Percentiles rank a stretch among this genome's conserved stretches.
phyloP scores from a whole-genome alignment of 2,888 invertebrate genomes.

The Macrophya alboannulata region DNA sequence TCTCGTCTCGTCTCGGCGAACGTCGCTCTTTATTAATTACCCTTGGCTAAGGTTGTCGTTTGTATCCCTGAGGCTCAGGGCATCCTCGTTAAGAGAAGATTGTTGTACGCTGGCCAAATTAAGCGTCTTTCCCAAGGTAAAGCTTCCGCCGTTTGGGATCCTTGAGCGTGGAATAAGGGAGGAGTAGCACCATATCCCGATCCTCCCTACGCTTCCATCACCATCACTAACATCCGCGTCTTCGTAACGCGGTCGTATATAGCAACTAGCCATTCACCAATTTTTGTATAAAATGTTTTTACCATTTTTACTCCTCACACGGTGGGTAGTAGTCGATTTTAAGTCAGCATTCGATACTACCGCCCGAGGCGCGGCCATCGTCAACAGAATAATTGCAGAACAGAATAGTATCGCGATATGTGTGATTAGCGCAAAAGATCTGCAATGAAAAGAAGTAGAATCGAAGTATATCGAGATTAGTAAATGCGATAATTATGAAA shows the following conservation, averaged over 20 bases:
- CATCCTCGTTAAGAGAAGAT: constrained; percentile 43
- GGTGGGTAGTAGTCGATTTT: background rate
- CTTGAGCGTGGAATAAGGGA: background rate
- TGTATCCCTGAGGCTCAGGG: constrained; percentile 39
- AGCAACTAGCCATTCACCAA: background rate
- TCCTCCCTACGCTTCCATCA: background rate
- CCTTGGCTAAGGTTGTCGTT: constrained; percentile 50
- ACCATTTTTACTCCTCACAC: background rate
- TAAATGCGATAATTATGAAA: no score
- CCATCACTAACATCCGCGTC: background rate
- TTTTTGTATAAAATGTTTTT: background rate
- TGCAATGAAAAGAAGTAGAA: no score
- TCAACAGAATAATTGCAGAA: background rate
- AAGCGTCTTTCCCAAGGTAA: constrained; percentile 5
- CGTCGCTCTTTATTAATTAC: constrained; percentile 45
- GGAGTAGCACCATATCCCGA: background rate
- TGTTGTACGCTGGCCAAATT: constrained; percentile 46
- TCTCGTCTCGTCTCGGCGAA: constrained; percentile 30
- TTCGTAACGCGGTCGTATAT: background rate
- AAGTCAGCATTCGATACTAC: background rate
- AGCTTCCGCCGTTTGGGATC: background rate
- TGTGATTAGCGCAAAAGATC: no score
- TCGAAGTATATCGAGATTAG: no score
- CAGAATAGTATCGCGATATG: no score
- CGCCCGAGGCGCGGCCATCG: background rate